Evolutionary conservation across 2,797 vertebrate species (phyloP), one percentile per base, ranked within the genome.

Genomic region (Aplochiton taeniatus): DNA sequence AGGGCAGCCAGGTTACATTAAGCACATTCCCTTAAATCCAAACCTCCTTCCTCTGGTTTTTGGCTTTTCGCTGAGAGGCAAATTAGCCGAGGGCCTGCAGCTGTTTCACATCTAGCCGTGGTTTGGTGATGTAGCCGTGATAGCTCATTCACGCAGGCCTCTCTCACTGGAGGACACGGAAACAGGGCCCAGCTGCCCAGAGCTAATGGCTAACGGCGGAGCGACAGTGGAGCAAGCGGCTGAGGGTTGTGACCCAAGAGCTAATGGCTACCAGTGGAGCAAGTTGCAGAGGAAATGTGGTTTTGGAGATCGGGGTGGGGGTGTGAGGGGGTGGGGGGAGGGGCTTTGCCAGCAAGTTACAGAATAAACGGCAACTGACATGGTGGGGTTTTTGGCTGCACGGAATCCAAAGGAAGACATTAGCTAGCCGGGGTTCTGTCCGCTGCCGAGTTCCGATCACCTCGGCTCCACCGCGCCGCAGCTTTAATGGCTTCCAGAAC

Each of bases 211-310:
- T 63, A 76, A 64, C 75, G 78, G 79, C 86, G 76, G 85, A 86
- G 80, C n/a, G n/a, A n/a, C n/a, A n/a, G n/a, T n/a, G 64, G 77
- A 84, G 76, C 81, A 86, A 87, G 88, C 83, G 84, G 85, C 78
- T 74, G 63, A 47, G 11, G 74, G 66, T 72, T 54, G 63, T 76
- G 79, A 84, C 75, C 80, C 74, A 75, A 85, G 65, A 55, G 76
- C 57, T 76, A 79, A 80, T 81, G 80, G 80, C 73, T 63, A 76
- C 63, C 75, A 79, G 79, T 87, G 76, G 85, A 85, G 81, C 31
- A 31, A 31, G 31, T 31, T 31, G 31, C 31, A 3, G 6, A 31
- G 64, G 63, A 80, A 83, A 81, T 83, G 76, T 79, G 84, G 79
- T 86, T 86, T 80, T 17, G 72, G 12, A n/a, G 50, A 46, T 58